Evolutionary conservation across 1,140 invertebrate species (phyloP).

Genomic region (Bradynema listronoti): DNA sequence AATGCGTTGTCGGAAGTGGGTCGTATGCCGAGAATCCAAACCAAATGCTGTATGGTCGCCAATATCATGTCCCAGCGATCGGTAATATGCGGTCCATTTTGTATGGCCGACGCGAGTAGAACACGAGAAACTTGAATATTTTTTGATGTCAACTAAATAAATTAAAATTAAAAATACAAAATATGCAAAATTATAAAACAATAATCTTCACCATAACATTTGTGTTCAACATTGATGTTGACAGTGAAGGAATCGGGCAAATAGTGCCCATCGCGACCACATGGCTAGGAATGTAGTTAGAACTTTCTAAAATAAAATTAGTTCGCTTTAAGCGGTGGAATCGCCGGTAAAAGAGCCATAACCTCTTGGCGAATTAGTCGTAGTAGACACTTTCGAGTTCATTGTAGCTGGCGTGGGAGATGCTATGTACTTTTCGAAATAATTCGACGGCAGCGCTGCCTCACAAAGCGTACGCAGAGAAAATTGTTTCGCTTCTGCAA

Average conservation of each 20-base stretch:
- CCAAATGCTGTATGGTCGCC: constrained; percentile 85
- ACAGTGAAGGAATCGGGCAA: constrained; percentile 63
- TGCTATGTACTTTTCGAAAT: constrained; percentile 64
- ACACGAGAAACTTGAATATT: constrained; percentile 92
- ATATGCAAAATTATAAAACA: no score
- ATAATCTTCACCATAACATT: constrained; percentile 86
- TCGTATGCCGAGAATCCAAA: constrained; percentile 93
- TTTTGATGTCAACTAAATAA: constrained; percentile 78
- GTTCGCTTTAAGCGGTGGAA: no score
- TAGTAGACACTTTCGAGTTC: no score
- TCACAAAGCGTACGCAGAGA: constrained; percentile 88
- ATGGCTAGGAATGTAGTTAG: constrained; percentile 32
- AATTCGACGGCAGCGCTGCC: constrained; percentile 85
- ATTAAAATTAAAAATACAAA: no score
- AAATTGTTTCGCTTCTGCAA: constrained; percentile 69
- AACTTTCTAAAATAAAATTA: no score
- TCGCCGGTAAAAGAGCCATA: no score
- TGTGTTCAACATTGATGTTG: constrained; percentile 69
- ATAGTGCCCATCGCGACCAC: constrained; percentile 52
- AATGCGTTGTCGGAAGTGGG: constrained; percentile 48
- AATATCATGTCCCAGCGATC: constrained; percentile 90
- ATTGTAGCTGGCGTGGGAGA: constrained; percentile 19
- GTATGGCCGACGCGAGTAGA: constrained; percentile 76
- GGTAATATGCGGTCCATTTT: constrained; percentile 81
- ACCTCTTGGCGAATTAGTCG: no score